A percentile compares a stretch with the other conserved stretches of the same genome.
Conservation (phyloP, 2,113 vertebrate species). For the Romanogobio albipinnatus region DNA sequence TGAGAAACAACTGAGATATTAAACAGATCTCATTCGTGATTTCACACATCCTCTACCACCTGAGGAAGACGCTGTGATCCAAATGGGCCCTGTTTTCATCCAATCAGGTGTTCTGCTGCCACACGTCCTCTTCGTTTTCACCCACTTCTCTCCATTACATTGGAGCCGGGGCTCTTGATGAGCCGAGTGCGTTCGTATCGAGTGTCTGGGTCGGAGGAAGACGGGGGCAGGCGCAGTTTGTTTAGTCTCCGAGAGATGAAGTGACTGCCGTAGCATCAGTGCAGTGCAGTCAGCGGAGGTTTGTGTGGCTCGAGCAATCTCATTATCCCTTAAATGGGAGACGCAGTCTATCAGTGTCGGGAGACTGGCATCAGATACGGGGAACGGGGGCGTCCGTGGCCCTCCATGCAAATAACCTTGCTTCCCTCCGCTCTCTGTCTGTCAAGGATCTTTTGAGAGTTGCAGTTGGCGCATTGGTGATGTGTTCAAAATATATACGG, state of each 20-base stretch:
- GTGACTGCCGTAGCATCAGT: conserved; percentile 6
- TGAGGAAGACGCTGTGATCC: conserved; percentile 54
- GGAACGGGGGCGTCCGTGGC: conserved; percentile 44
- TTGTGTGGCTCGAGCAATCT: conserved; percentile 55
- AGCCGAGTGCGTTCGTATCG: conserved; percentile 23
- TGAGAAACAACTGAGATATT: background rate
- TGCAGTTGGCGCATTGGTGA: background rate
- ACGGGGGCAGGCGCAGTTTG: conserved; percentile 1
- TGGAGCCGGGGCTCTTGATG: conserved; percentile 23
- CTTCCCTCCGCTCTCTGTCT: conserved; percentile 45
- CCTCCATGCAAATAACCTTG: conserved; percentile 50
- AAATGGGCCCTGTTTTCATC: conserved; percentile 14
- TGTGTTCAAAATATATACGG: background rate
- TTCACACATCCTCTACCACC: conserved; percentile 50
- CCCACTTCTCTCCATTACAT: conserved; percentile 30
- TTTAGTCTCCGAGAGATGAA: conserved; percentile 30
- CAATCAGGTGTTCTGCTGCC: conserved; percentile 28
- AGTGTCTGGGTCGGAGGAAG: conserved; percentile 4
- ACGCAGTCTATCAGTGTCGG: conserved; percentile 58
- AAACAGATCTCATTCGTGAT: conserved; percentile 11
- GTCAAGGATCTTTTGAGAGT: background rate
- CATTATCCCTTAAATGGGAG: conserved; percentile 61
- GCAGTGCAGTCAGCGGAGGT: conserved; percentile 52
- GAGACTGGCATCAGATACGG: conserved; percentile 56
- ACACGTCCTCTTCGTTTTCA: conserved; percentile 52